A percentile compares a stretch with the other conserved stretches of the same genome.
phyloP scores from a whole-genome alignment of 2,888 invertebrate genomes.

The Aporophyla lueneburgensis region DNA sequence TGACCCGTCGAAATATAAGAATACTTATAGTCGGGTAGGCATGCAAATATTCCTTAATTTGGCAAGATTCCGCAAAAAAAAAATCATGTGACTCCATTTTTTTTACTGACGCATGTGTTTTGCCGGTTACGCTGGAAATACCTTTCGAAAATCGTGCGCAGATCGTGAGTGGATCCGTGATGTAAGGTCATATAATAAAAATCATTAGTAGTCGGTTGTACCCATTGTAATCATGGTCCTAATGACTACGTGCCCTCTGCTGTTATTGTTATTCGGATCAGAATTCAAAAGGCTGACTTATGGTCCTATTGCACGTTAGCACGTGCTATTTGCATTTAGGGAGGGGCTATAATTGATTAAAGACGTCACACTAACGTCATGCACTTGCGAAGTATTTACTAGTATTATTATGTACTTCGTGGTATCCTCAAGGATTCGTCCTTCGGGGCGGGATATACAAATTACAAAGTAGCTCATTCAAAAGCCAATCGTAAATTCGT shows the following conservation, averaged over 20 bases:
- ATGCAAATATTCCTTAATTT: background rate
- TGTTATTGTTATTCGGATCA: conserved; percentile 31
- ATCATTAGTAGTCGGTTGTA: conserved; percentile 25
- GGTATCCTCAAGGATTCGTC: background rate
- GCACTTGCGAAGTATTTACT: conserved; percentile 2
- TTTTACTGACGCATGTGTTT: conserved; percentile 19
- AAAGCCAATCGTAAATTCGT: too few relatives aligned
- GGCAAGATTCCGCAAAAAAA: conserved; percentile 21
- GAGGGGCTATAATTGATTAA: background rate
- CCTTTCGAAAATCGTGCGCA: conserved; percentile 21
- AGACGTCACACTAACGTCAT: background rate
- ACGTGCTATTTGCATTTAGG: conserved; percentile 29
- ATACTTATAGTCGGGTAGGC: background rate
- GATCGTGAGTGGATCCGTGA: conserved; percentile 22
- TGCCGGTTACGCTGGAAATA: conserved; percentile 15
- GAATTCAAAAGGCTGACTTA: conserved; percentile 34
- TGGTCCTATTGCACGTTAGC: conserved; percentile 13
- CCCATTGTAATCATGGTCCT: conserved; percentile 25
- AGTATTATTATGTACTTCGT: background rate
- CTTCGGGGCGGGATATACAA: background rate
- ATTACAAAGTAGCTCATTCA: background rate
- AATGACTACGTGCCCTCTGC: conserved; percentile 31
- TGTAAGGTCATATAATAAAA: conserved; percentile 41
- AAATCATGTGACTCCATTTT: conserved; percentile 9
- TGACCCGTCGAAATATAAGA: background rate